Evolutionary conservation across 2,113 vertebrate genomes (phyloP), one percentile per base, ranked within the genome.

Genomic region (Sterna hirundo): DNA sequence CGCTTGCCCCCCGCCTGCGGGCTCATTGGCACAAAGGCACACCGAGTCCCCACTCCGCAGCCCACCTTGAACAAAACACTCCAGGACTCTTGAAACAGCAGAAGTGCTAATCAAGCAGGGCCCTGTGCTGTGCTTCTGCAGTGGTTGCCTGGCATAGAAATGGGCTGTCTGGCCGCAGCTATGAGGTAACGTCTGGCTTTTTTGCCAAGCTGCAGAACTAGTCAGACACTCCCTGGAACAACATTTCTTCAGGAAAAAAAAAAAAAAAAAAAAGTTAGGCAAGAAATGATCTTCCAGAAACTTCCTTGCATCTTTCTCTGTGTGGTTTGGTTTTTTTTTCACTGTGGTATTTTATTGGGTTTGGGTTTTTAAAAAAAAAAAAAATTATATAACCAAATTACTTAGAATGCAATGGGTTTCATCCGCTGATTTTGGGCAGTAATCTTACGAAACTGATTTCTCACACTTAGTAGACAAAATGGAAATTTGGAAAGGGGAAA

Each of bases 181-280:
- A 98, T 98, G 97, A 98, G 98, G 98, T 98, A 98, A 98, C 97
- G 98, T 98, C 98, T 98, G 97, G 97, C 92, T 98, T 97, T 98
- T 97, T 96, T 98, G 98, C 98, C 98, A 98, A 98, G 97, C 98
- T 98, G 98, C 98, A 98, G 97, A 98, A 97, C 97, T 95, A 97
- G 97, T 97, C 97, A 98, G 97, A 98, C 98, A 97, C 98, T 98
- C 98, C 98, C 97, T 97, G 96, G 95, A 97, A 98, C 94, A 97
- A 95, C 93, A 98, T 97, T 98, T 98, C 97, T 98, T 97, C 96
- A 94, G 97, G 46, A 86, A 95, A 96, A 91, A 83, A 97, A 95
- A 93, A 83, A 97, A 95, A 93, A 88, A 74, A 77, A 70, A 89
- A 96, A 97, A 98, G 79, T 97, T 97, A 83, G 88, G 94, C 90